Evolutionary conservation across 2,888 invertebrate species (phyloP).

Genomic region (Plutella xylostella): DNA sequence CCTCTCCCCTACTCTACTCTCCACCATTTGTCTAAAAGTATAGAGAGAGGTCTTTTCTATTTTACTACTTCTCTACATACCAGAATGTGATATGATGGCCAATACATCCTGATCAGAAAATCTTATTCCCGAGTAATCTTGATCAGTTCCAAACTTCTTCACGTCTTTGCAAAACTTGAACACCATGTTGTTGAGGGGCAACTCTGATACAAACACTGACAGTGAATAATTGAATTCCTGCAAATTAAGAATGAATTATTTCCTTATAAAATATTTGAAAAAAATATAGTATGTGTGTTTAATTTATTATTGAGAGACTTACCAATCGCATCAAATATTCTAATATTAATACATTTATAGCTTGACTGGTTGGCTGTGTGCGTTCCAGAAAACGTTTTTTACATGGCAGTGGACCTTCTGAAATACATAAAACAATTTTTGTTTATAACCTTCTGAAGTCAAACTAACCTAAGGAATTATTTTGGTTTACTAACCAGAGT

Average conservation of each 20-base stretch:
- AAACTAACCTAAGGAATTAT: no score
- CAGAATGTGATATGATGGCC: no score
- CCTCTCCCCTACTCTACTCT: no score
- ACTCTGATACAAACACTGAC: slow-evolving; percentile 73
- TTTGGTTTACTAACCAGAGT: slow-evolving; percentile 38
- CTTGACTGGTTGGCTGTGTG: slow-evolving; percentile 64
- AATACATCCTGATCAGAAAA: no score
- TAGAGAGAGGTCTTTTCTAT: no score
- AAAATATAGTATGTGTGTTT: background rate
- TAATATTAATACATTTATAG: slow-evolving; percentile 71
- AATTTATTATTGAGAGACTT: slow-evolving; percentile 17
- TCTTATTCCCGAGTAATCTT: no score
- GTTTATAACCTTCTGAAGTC: background rate
- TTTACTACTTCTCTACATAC: no score
- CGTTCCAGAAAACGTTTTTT: slow-evolving; percentile 50
- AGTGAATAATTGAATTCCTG: slow-evolving; percentile 69
- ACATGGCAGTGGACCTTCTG: slow-evolving; percentile 42
- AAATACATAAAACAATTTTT: slow-evolving; percentile 14
- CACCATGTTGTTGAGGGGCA: slow-evolving; percentile 63
- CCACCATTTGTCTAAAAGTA: no score
- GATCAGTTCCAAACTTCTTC: no score
- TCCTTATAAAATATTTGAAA: background rate
- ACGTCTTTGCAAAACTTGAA: slow-evolving; percentile 55
- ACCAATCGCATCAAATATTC: slow-evolving; percentile 69
- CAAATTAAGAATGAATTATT: slow-evolving; percentile 16